Conservation (phyloP, 2,888 invertebrate species). For the Phoenoteleia sp. region DNA sequence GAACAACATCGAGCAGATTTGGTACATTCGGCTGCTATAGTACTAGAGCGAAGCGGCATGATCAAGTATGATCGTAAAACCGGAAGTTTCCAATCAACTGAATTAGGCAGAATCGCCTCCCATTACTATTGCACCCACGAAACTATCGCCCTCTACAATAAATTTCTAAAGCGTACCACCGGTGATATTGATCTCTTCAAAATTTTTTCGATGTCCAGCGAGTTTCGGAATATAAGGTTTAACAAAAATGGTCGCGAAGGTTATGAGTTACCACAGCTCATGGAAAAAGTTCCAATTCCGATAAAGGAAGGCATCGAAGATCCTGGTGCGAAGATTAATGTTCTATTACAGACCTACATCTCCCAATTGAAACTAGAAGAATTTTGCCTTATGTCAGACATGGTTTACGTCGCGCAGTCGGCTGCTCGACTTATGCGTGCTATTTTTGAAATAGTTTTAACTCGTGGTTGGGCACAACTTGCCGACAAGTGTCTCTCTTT, state of each 20-base stretch:
- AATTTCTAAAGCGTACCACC: constrained; percentile 97
- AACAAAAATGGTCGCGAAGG: constrained; percentile 99
- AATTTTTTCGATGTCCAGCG: constrained; percentile 99
- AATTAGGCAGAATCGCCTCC: constrained; percentile 98
- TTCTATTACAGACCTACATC: constrained; percentile 98
- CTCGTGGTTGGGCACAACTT: constrained; percentile 98
- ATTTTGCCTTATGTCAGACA: constrained; percentile 99
- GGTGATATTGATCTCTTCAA: constrained; percentile 99
- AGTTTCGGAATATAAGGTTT: constrained; percentile 94
- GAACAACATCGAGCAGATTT: constrained; percentile 98
- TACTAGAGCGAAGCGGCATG: constrained; percentile 97
- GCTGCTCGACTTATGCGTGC: constrained; percentile 98
- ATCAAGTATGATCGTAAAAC: constrained; percentile 98
- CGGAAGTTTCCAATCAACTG: constrained; percentile 96
- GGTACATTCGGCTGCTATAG: constrained; percentile 96
- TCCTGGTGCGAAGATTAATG: constrained; percentile 98
- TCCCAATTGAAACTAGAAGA: constrained; percentile 99
- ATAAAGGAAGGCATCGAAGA: constrained; percentile 99
- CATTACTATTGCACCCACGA: constrained; percentile 99
- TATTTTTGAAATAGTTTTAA: constrained; percentile 98
- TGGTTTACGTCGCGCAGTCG: constrained; percentile 99
- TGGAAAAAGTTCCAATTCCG: constrained; percentile 98
- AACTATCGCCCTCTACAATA: constrained; percentile 98
- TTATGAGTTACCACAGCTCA: constrained; percentile 97
- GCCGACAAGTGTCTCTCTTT: constrained; percentile 98